Evolutionary conservation across 2,797 vertebrate species (phyloP).

Genomic region (Molothrus ater): DNA sequence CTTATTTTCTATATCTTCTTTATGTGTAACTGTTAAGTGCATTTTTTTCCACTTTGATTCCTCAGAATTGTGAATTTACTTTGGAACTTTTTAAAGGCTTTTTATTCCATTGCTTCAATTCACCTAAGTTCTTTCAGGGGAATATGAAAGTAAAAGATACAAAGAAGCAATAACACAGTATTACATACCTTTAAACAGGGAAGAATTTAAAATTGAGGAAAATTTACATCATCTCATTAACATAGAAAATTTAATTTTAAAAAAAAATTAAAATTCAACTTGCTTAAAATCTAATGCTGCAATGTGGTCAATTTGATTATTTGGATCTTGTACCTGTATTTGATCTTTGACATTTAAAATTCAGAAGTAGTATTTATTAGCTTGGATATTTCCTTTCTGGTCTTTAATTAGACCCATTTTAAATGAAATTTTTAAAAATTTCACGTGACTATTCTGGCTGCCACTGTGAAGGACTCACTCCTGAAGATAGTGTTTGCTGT

Average conservation of each 20-base stretch:
- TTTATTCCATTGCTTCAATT: not conserved
- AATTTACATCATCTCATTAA: not conserved
- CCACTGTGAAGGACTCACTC: not conserved
- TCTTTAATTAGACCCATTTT: not conserved
- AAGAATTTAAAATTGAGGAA: not conserved
- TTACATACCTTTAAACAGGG: not conserved
- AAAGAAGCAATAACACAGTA: not conserved
- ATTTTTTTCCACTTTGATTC: not conserved
- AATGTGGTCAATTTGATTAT: not conserved
- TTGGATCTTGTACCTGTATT: not conserved
- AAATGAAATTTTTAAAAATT: not conserved
- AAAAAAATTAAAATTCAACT: not conserved
- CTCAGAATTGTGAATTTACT: not conserved
- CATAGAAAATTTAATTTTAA: not conserved
- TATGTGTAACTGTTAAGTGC: not conserved
- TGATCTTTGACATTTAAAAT: not conserved
- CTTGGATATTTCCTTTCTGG: not conserved
- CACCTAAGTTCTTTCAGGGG: not conserved
- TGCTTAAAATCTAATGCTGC: not conserved
- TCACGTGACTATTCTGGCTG: not conserved
- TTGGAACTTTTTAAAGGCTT: not conserved
- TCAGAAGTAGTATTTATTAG: not conserved
- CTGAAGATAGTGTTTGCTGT: not conserved
- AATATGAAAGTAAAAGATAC: not conserved
- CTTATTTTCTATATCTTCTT: not conserved